phyloP scores from a whole-genome alignment of 2,888 invertebrate species.

The Aphodius granarius region DNA sequence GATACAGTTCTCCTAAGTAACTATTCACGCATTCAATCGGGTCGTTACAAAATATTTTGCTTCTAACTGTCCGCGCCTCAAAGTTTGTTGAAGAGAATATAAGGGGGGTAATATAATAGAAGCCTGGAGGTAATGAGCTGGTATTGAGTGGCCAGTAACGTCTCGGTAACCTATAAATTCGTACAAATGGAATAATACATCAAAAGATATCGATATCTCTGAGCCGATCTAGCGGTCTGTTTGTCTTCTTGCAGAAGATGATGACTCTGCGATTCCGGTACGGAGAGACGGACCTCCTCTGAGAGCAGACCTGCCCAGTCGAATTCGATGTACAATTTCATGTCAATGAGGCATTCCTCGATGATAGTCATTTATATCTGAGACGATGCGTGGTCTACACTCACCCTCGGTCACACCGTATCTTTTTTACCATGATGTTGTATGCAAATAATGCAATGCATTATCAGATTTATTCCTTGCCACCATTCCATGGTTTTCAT shows the following conservation, averaged over 20 bases:
- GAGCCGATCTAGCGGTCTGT: conserved; percentile 25
- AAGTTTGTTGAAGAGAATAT: neutral
- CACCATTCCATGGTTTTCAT: too few relatives aligned
- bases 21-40: neutral
- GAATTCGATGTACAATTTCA: conserved; percentile 1
- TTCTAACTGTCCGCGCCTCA: conserved; percentile 8
- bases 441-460: neutral
- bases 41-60: conserved; percentile 16
- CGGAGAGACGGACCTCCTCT: conserved; percentile 34
- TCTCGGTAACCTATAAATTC: conserved; percentile 23
- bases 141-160: conserved; percentile 18
- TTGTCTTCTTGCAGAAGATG: conserved; percentile 30
- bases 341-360: neutral
- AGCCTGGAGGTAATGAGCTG: conserved; percentile 14
- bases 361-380: neutral
- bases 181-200: conserved; percentile 24
- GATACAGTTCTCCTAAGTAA: neutral
- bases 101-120: conserved; percentile 11
- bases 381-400: neutral
- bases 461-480: neutral
- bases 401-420: neutral
- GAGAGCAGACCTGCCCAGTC: conserved; percentile 25
- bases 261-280: conserved; percentile 36
- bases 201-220: conserved; percentile 28
- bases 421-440: neutral